Conservation (phyloP, 2,888 invertebrate species). For the Ganaspis brasiliensis region DNA sequence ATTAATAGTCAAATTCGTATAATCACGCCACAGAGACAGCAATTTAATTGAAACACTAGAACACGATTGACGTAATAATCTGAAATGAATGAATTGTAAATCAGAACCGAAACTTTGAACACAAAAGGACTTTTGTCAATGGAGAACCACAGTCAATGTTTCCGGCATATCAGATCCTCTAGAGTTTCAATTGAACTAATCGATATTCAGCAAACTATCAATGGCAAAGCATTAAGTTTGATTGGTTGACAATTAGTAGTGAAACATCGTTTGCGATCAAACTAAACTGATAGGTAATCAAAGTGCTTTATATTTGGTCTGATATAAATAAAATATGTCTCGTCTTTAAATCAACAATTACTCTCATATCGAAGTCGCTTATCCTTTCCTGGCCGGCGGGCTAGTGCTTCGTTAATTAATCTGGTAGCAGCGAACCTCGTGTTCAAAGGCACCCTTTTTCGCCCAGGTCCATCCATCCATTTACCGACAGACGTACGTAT, state of each 20-base stretch:
- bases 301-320: background rate
- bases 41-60: slow-evolving; percentile 21
- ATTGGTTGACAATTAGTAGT: background rate
- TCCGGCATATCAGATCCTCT: slow-evolving; percentile 5
- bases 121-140: slow-evolving; percentile 21
- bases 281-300: background rate
- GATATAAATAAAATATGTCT: slow-evolving; percentile 15
- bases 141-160: background rate
- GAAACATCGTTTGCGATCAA: slow-evolving; percentile 13
- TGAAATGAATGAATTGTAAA: slow-evolving; percentile 17
- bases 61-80: slow-evolving; percentile 14
- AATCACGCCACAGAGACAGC: too few species aligned
- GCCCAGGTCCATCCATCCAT: slow-evolving; percentile 74
- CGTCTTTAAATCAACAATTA: slow-evolving; percentile 48
- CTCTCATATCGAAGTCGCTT: slow-evolving; percentile 53
- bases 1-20: too few species aligned
- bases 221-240: background rate
- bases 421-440: slow-evolving; percentile 67
- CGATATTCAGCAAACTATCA: slow-evolving; percentile 18
- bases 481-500: slow-evolving; percentile 60
- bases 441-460: slow-evolving; percentile 75
- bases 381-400: slow-evolving; percentile 62
- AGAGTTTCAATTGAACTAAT: slow-evolving; percentile 27
- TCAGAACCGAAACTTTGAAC: background rate
- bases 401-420: slow-evolving; percentile 79